phyloP scores from a whole-genome alignment of 2,888 invertebrate genomes.

The Argynnis bischoffii region DNA sequence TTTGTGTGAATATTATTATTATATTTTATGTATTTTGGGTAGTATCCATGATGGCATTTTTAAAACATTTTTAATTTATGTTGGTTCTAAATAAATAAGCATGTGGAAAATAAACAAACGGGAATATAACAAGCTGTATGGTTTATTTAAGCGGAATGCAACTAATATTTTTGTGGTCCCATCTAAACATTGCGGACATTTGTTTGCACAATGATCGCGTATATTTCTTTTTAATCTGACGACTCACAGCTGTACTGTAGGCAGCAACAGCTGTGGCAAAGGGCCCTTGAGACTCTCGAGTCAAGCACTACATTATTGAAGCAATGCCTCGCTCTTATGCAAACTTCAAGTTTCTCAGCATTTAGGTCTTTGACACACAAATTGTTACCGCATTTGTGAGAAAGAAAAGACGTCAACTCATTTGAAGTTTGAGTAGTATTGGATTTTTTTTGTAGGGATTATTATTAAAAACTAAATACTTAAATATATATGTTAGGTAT shows the following conservation, averaged over 20 bases:
- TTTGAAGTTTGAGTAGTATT: conserved; percentile 23
- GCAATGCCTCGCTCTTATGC: conserved; percentile 49
- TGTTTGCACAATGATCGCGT: conserved; percentile 67
- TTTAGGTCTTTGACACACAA: conserved; percentile 48
- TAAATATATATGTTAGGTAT: too few species aligned
- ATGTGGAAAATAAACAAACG: conserved; percentile 26
- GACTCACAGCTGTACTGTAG: conserved; percentile 58
- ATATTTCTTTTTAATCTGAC: conserved; percentile 57
- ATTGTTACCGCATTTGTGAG: conserved; percentile 39
- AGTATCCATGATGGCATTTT: conserved; percentile 13
- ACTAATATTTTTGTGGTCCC: conserved; percentile 54
- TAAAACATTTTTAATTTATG: conserved; percentile 14
- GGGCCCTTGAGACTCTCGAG: conserved; percentile 57
- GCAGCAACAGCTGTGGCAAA: conserved; percentile 62
- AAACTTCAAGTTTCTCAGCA: conserved; percentile 50
- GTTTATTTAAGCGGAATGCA: conserved; percentile 59
- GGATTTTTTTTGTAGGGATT: background rate
- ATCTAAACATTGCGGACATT: conserved; percentile 57
- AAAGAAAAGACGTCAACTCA: conserved; percentile 21
- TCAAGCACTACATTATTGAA: conserved; percentile 50
- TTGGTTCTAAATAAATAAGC: conserved; percentile 22
- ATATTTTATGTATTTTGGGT: background rate
- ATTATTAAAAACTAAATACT: too few species aligned
- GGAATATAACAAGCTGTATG: conserved; percentile 52
- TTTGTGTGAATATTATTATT: too few species aligned